These are phyloP conservation scores for Drosophila repleta DNA, from an alignment of 1,140 invertebrate genomes.

Conservation along the genomic window DNA sequence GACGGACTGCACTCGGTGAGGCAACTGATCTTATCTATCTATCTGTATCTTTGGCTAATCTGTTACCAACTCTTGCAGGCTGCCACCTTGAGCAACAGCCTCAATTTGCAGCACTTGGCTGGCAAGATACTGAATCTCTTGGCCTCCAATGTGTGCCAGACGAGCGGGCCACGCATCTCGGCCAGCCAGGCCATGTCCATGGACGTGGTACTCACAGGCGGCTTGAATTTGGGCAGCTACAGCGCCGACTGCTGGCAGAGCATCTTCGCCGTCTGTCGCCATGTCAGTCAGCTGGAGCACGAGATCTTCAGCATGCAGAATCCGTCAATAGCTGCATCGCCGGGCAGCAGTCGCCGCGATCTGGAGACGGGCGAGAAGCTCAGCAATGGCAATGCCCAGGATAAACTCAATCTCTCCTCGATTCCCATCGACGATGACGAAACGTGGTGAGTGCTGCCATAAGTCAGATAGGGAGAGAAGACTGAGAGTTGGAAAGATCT, in stretches of 20 bases:
- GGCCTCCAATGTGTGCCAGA: constrained; percentile 82
- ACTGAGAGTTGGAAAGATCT: too few relatives aligned
- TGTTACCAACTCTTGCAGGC: constrained; percentile 84
- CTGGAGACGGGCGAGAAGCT: constrained; percentile 83
- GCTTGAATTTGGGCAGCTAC: constrained; percentile 95
- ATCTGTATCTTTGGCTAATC: background rate
- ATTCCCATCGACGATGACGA: constrained; percentile 88
- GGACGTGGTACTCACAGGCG: constrained; percentile 90
- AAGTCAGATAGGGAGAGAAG: too few relatives aligned
- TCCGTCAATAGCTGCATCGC: constrained; percentile 82
- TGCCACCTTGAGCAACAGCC: constrained; percentile 89
- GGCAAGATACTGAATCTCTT: constrained; percentile 82
- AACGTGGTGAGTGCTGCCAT: constrained; percentile 86
- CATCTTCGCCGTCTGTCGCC: constrained; percentile 95
- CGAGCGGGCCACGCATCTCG: constrained; percentile 89
- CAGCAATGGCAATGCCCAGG: constrained; percentile 74
- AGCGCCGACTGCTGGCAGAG: constrained; percentile 96
- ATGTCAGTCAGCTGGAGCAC: constrained; percentile 95
- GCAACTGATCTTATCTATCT: background rate
- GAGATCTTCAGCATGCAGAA: constrained; percentile 91
- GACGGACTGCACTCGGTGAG: constrained; percentile 94
- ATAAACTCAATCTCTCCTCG: constrained; percentile 84
- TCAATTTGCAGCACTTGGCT: constrained; percentile 90
- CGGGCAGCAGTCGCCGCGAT: constrained; percentile 83
- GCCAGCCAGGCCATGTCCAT: constrained; percentile 95